Evolutionary conservation across 2,888 invertebrate species (phyloP).

Genomic region (Pristionchus exspectatus): DNA sequence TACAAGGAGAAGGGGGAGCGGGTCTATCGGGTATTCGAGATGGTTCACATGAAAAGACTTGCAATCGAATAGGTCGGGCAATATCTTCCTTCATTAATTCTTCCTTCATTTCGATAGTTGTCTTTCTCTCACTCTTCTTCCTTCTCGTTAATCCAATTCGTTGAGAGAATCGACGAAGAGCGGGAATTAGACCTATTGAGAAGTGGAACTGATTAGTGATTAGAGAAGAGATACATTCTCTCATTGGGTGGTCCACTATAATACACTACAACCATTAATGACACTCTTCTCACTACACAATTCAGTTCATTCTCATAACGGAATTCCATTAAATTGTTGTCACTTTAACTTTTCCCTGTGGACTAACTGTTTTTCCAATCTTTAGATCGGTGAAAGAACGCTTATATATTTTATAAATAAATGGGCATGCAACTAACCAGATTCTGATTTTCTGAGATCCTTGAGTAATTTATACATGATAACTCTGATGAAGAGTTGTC

Average conservation of each 20-base stretch:
- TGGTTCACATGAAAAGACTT: conserved; percentile 29
- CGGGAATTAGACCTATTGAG: conserved; percentile 35
- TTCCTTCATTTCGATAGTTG: not conserved
- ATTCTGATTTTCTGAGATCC: conserved; percentile 41
- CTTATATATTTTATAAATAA: not conserved
- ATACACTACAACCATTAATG: not conserved
- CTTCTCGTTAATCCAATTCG: conserved; percentile 5
- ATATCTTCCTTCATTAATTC: not conserved
- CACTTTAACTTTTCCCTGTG: not conserved
- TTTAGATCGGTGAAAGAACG: not conserved
- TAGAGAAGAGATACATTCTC: not conserved
- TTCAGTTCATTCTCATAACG: not conserved
- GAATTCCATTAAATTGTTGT: not conserved
- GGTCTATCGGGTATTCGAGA: conserved; percentile 51
- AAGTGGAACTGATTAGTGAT: not conserved
- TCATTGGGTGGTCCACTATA: not conserved
- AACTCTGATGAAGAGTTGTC: conserved; percentile 34
- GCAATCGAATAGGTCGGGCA: not conserved
- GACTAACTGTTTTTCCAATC: not conserved
- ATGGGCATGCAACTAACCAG: not conserved
- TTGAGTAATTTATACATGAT: conserved; percentile 26
- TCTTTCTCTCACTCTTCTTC: not conserved
- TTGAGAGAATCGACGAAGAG: conserved; percentile 54
- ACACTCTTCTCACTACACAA: not conserved
- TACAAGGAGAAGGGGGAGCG: not conserved